Conservation (phyloP, 2,888 invertebrate species). For the Oxyscelio sp. region DNA sequence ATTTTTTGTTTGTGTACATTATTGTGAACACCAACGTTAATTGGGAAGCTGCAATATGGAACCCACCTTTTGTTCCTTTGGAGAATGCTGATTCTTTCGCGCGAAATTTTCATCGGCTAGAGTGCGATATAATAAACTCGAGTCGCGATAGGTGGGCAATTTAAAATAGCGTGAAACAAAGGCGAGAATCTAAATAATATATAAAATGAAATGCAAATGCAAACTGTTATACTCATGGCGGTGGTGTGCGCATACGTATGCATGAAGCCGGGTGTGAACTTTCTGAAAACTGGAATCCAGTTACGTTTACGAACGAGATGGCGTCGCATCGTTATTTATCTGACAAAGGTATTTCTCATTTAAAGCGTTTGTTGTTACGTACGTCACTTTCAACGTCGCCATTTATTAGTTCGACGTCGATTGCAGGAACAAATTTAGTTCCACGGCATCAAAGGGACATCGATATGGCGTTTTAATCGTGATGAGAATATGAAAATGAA, state of each 20-base stretch:
- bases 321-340: conserved; percentile 72
- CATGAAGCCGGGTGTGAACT: conserved; percentile 71
- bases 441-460: conserved; percentile 44
- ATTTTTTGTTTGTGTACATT: conserved; percentile 34
- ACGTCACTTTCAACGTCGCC: conserved; percentile 56
- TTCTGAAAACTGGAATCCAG: conserved; percentile 74
- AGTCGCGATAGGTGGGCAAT: conserved; percentile 64
- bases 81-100: conserved; percentile 61
- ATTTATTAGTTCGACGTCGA: conserved; percentile 61
- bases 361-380: conserved; percentile 56
- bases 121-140: conserved; percentile 54
- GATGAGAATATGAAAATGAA: conserved; percentile 42
- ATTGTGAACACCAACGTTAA: conserved; percentile 56
- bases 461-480: conserved; percentile 49
- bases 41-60: conserved; percentile 43
- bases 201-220: conserved; percentile 75
- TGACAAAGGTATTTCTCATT: conserved; percentile 66
- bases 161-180: conserved; percentile 74
- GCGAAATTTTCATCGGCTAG: conserved; percentile 57
- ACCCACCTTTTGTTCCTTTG: conserved; percentile 55
- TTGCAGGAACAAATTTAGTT: conserved; percentile 44
- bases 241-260: conserved; percentile 56
- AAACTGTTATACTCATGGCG: conserved; percentile 59
- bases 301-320: conserved; percentile 68
- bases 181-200: conserved; percentile 73